A percentile compares a stretch with the other conserved stretches of the same genome.
phyloP scores from a whole-genome alignment of 2,888 invertebrate genomes.

The Nycteola revayana region DNA sequence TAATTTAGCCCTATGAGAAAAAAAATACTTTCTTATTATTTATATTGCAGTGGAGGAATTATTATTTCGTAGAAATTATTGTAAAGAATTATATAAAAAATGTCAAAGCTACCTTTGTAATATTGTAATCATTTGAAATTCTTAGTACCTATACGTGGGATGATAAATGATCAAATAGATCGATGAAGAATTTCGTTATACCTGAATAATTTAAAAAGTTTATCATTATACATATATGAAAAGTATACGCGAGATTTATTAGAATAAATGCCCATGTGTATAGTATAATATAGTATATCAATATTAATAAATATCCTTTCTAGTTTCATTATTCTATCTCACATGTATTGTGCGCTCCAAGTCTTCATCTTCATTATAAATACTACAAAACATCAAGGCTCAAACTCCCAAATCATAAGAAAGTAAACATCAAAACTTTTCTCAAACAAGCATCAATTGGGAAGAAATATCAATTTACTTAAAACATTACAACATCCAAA shows the following conservation, averaged over 20 bases:
- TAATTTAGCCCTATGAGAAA: too few species aligned
- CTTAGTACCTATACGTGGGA: constrained; percentile 3
- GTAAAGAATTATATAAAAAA: constrained; percentile 2
- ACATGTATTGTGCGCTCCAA: constrained; percentile 78
- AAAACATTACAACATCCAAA: constrained; percentile 14
- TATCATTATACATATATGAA: constrained; percentile 28
- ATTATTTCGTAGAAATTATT: too few species aligned
- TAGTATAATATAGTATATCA: constrained; percentile 42
- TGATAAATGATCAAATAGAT: constrained; percentile 2
- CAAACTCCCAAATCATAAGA: constrained; percentile 30
- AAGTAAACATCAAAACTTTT: constrained; percentile 12
- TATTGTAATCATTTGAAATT: constrained; percentile 7
- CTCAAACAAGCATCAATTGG: constrained; percentile 18
- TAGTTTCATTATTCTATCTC: constrained; percentile 62
- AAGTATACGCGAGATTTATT: constrained; percentile 31
- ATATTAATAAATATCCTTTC: constrained; percentile 55
- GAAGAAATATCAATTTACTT: constrained; percentile 12
- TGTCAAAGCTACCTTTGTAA: constrained; percentile 13
- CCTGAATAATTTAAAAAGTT: constrained; percentile 18
- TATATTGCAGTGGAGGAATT: too few species aligned
- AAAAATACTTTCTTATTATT: too few species aligned
- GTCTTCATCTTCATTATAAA: constrained; percentile 59
- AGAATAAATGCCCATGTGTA: constrained; percentile 29
- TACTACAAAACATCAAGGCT: constrained; percentile 49
- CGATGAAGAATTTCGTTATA: constrained; percentile 7